Percentiles rank a stretch among this genome's conserved stretches.
These are phyloP conservation scores for Stenopsyche tienmushanensis DNA, from an alignment of 1,140 invertebrate genomes.

Conservation along the genomic window DNA sequence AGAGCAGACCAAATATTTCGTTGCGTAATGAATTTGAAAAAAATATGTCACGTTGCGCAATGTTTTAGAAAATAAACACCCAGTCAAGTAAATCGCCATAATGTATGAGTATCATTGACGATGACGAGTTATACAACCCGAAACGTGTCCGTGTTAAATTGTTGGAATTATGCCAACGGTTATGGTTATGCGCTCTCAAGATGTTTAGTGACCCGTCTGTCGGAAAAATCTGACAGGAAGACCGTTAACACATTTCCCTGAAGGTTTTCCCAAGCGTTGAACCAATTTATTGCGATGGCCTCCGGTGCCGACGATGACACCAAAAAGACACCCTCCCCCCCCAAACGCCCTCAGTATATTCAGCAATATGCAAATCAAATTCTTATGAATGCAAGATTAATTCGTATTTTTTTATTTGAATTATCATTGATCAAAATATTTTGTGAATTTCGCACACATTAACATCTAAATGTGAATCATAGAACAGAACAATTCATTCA, in stretches of 20 bases:
- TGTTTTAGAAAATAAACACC: neutral
- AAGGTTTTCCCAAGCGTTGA: neutral
- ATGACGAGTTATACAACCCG: conserved; percentile 9
- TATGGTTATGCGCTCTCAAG: conserved; percentile 5
- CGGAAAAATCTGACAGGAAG: neutral
- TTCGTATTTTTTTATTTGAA: no score
- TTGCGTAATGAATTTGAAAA: no score
- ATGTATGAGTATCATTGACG: neutral
- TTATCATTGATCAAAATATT: no score
- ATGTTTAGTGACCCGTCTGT: conserved; percentile 10
- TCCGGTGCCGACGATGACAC: neutral
- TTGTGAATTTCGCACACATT: no score
- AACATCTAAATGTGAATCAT: no score
- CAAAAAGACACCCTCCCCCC: no score
- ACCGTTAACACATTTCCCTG: neutral
- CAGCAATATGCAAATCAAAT: no score
- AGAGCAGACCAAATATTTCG: no score
- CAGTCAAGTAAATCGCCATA: neutral
- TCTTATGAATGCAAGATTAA: no score
- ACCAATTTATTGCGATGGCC: neutral
- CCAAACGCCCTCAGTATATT: no score
- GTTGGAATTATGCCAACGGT: neutral
- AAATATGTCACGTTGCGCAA: neutral
- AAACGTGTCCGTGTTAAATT: conserved; percentile 7
- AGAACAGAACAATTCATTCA: no score